These are phyloP conservation scores for Calypte anna DNA, from an alignment of 2,113 vertebrate genomes.

Conservation along the genomic window DNA sequence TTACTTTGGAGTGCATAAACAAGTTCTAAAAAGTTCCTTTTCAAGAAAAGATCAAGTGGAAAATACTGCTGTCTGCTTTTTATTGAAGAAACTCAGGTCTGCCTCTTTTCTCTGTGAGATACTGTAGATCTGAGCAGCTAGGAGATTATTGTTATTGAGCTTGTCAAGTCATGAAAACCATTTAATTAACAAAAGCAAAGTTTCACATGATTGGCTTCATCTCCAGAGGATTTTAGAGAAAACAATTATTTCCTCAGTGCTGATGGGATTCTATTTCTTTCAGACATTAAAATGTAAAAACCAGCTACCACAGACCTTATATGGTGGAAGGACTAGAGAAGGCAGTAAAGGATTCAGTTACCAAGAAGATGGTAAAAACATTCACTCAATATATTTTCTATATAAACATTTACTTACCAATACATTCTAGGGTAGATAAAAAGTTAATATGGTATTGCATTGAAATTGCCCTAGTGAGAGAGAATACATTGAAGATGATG, in stretches of 20 bases:
- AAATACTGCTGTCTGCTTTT: not conserved
- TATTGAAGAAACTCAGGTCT: not conserved
- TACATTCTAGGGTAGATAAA: not conserved
- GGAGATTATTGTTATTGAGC: not conserved
- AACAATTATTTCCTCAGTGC: not conserved
- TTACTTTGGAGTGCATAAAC: not conserved
- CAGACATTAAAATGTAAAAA: not conserved
- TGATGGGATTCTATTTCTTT: not conserved
- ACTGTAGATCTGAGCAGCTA: not conserved
- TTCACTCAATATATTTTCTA: not conserved
- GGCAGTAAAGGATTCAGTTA: not conserved
- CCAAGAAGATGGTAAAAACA: not conserved
- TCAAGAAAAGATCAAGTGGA: conserved; percentile 1
- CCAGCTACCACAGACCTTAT: not conserved
- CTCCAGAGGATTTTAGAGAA: not conserved
- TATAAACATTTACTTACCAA: not conserved
- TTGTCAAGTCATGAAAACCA: not conserved
- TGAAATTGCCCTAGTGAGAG: not conserved
- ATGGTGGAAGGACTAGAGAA: not conserved
- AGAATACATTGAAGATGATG: not conserved
- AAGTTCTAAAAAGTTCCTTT: not conserved
- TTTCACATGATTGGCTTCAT: not conserved
- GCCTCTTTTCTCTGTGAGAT: not conserved
- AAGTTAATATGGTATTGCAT: not conserved
- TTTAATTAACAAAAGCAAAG: not conserved